Evolutionary conservation across 2,888 invertebrate species (phyloP).

Genomic region (Cepaea hortensis): DNA sequence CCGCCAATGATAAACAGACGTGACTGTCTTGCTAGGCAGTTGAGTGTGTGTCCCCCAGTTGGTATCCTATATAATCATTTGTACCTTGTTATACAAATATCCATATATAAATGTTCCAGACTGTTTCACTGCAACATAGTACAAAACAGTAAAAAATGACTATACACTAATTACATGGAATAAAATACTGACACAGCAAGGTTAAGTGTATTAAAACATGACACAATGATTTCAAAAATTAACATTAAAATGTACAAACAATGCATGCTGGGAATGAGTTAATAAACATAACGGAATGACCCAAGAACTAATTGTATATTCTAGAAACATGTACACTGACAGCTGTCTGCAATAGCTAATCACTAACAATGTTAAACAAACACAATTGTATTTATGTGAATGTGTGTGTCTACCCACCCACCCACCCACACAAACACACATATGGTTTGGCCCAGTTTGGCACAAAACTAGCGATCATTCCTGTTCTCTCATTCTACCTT

Average conservation of each 20-base stretch:
- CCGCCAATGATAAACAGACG: too few relatives aligned
- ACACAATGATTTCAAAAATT: neutral
- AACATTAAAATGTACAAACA: neutral
- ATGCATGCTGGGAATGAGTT: neutral
- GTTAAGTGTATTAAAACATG: neutral
- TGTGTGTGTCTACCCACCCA: too few relatives aligned
- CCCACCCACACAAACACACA: too few relatives aligned
- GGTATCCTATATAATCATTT: too few relatives aligned
- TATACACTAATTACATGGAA: conserved; percentile 11
- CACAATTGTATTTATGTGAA: too few relatives aligned
- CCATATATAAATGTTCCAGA: neutral
- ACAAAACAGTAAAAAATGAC: neutral
- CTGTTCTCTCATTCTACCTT: too few relatives aligned
- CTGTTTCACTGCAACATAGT: neutral
- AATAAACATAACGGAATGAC: neutral
- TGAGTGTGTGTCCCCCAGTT: too few relatives aligned
- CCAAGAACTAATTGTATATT: neutral
- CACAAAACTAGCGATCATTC: too few relatives aligned
- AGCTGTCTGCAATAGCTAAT: too few relatives aligned
- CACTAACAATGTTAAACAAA: too few relatives aligned
- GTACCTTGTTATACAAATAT: neutral
- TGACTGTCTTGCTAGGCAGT: too few relatives aligned
- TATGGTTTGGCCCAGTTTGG: too few relatives aligned
- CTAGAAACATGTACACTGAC: neutral
- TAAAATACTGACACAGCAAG: conserved; percentile 11